Percentiles rank a stretch among this genome's conserved stretches.
These are phyloP conservation scores for Diarsia rubi DNA, from an alignment of 2,888 invertebrate genomes.

Conservation along the genomic window DNA sequence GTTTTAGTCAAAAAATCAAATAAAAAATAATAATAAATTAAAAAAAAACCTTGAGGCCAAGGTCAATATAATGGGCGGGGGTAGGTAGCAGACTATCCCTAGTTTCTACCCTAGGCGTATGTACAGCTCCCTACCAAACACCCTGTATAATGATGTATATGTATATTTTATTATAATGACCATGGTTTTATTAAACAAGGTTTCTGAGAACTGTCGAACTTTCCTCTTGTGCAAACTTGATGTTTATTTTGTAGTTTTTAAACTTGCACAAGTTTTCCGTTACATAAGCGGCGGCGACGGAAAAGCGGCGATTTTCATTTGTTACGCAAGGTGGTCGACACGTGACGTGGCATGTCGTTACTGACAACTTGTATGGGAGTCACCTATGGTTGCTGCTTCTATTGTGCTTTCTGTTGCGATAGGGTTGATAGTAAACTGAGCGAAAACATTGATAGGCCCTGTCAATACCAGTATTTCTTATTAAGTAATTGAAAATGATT, in stretches of 20 bases:
- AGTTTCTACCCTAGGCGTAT: too few relatives aligned
- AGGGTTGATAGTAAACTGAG: slow-evolving; percentile 35
- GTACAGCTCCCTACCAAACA: too few relatives aligned
- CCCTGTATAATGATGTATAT: too few relatives aligned
- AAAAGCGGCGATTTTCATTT: slow-evolving; percentile 75
- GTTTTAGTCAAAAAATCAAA: too few relatives aligned
- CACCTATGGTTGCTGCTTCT: slow-evolving; percentile 59
- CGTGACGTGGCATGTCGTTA: slow-evolving; percentile 64
- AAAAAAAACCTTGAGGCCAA: too few relatives aligned
- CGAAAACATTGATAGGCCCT: background rate
- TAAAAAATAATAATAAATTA: too few relatives aligned
- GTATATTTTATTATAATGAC: slow-evolving; percentile 72
- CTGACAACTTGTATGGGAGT: slow-evolving; percentile 60
- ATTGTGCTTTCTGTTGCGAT: slow-evolving; percentile 51
- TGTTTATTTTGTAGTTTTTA: slow-evolving; percentile 67
- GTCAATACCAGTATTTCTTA: background rate
- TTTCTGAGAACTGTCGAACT: slow-evolving; percentile 75
- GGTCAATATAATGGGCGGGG: too few relatives aligned
- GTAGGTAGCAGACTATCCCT: too few relatives aligned
- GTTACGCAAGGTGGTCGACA: slow-evolving; percentile 72
- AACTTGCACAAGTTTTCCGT: slow-evolving; percentile 77
- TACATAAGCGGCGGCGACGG: slow-evolving; percentile 69
- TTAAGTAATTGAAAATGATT: background rate
- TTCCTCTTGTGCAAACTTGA: slow-evolving; percentile 72
- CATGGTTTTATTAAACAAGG: slow-evolving; percentile 71